These are phyloP conservation scores for Drosophila kepulauana DNA, from an alignment of 1,140 invertebrate species.

Conservation along the genomic window DNA sequence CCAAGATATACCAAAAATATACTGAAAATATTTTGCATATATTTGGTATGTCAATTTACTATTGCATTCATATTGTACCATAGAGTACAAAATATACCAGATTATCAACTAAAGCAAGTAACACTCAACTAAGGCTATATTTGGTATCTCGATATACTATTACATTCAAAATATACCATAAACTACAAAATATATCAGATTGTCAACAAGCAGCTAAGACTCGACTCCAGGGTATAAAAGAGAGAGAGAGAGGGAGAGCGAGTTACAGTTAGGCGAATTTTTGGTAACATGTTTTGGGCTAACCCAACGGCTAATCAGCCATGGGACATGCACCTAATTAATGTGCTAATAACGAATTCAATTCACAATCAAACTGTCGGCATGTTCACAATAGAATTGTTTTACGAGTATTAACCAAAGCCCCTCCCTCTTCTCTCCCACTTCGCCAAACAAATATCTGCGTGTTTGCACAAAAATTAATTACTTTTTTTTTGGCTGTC, in stretches of 20 bases:
- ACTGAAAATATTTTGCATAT: too few relatives aligned
- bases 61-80: too few relatives aligned
- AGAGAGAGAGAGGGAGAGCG: neutral
- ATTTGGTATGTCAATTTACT: too few relatives aligned
- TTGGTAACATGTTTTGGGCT: conserved; percentile 26
- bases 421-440: neutral
- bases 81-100: too few relatives aligned
- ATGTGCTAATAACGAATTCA: conserved; percentile 65
- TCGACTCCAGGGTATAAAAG: too few relatives aligned
- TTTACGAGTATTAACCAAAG: conserved; percentile 38
- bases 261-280: conserved; percentile 15
- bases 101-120: too few relatives aligned
- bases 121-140: too few relatives aligned
- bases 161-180: too few relatives aligned
- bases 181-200: too few relatives aligned
- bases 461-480: conserved; percentile 41
- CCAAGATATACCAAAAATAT: too few relatives aligned
- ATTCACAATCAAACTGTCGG: conserved; percentile 57
- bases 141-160: too few relatives aligned
- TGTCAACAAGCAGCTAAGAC: too few relatives aligned
- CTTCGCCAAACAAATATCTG: neutral
- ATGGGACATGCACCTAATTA: conserved; percentile 49
- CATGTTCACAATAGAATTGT: conserved; percentile 56
- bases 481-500: conserved; percentile 24
- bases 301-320: conserved; percentile 45